phyloP scores from a whole-genome alignment of 2,797 vertebrate species.

The Labeo calbasu region DNA sequence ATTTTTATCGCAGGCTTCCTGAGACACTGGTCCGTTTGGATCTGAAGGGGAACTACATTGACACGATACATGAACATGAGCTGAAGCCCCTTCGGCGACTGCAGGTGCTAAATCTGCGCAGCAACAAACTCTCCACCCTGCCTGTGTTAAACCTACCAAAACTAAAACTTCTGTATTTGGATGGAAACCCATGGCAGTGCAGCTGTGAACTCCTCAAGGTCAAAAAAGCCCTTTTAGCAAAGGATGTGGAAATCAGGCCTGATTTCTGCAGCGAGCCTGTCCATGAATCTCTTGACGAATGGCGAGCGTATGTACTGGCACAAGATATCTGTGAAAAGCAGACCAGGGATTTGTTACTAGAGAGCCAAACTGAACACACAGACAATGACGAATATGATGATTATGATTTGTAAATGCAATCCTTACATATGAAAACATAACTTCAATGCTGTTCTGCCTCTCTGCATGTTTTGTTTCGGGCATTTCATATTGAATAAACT shows the following conservation, averaged over 20 bases:
- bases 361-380: conserved; percentile 55
- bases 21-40: conserved; percentile 80
- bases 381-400: conserved; percentile 74
- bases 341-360: conserved; percentile 61
- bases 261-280: conserved; percentile 76
- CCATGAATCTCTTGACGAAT: conserved; percentile 73
- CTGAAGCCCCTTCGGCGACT: conserved; percentile 78
- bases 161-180: conserved; percentile 79
- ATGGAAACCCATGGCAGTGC: conserved; percentile 84
- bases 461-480: not conserved
- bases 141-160: conserved; percentile 75
- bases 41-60: conserved; percentile 81
- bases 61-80: conserved; percentile 73
- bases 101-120: conserved; percentile 82
- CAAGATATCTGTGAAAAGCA: conserved; percentile 73
- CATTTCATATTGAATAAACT: not conserved
- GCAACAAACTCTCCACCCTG: conserved; percentile 78
- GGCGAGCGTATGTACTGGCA: conserved; percentile 80
- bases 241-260: conserved; percentile 77
- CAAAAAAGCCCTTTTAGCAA: conserved; percentile 72
- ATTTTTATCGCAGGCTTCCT: conserved; percentile 75
- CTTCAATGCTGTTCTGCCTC: not conserved
- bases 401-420: conserved; percentile 70
- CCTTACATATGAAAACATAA: not conserved
- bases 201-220: conserved; percentile 78